phyloP scores from a whole-genome alignment of 2,888 invertebrate genomes.

The Rhabditoides inermis region DNA sequence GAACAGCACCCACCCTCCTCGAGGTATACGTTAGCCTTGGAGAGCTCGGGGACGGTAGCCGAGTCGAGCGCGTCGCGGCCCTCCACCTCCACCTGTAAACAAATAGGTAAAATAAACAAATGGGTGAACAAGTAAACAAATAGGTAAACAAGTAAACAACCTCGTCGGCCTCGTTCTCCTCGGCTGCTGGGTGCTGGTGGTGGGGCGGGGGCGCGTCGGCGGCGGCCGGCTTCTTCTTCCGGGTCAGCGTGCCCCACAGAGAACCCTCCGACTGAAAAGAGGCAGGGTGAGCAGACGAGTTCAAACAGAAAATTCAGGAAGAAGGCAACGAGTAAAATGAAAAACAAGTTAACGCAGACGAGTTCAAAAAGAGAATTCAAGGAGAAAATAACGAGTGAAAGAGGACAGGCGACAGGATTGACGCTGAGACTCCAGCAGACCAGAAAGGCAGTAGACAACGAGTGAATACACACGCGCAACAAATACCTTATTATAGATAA shows the following conservation, averaged over 20 bases:
- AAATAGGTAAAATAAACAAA: constrained; percentile 1
- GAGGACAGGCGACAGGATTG: too few relatives aligned
- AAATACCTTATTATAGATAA: too few relatives aligned
- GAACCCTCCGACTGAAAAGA: too few relatives aligned
- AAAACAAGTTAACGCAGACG: too few relatives aligned
- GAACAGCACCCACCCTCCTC: constrained; percentile 62
- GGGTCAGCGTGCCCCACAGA: constrained; percentile 40
- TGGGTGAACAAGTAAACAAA: background rate
- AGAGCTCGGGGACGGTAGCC: constrained; percentile 37
- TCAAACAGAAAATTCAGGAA: too few relatives aligned
- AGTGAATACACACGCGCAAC: too few relatives aligned
- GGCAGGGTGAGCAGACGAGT: too few relatives aligned
- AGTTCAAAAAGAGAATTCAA: too few relatives aligned
- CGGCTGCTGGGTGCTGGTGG: background rate
- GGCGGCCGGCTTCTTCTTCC: constrained; percentile 37
- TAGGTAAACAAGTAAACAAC: background rate
- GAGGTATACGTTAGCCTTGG: constrained; percentile 36
- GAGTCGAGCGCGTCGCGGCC: constrained; percentile 50
- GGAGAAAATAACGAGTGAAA: too few relatives aligned
- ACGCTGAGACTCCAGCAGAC: too few relatives aligned
- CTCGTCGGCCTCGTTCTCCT: constrained; percentile 10
- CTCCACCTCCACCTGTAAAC: constrained; percentile 41
- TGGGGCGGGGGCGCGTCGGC: constrained; percentile 10
- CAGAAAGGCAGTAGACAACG: too few relatives aligned
- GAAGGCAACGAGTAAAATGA: too few relatives aligned